Percentiles rank a stretch among this genome's conserved stretches.
phyloP scores from a whole-genome alignment of 2,113 vertebrate species.

The Tauraco erythrolophus region DNA sequence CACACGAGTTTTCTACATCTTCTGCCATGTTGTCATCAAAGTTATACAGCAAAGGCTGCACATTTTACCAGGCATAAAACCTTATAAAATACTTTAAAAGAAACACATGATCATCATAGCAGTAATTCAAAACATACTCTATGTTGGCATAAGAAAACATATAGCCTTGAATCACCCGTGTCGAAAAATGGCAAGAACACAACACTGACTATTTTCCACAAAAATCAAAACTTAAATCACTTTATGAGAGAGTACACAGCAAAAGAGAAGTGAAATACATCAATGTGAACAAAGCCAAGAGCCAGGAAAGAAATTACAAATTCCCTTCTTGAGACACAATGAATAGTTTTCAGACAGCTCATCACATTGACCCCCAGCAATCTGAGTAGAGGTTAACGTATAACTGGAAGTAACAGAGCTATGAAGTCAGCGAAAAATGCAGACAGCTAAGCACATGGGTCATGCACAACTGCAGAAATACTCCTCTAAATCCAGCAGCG shows the following conservation, averaged over 20 bases:
- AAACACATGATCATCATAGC: not conserved
- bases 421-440: not conserved
- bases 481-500: not conserved
- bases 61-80: not conserved
- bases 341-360: conserved; percentile 35
- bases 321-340: not conserved
- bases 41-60: not conserved
- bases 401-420: conserved; percentile 33
- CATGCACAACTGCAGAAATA: not conserved
- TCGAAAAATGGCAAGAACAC: not conserved
- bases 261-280: not conserved
- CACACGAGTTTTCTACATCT: not conserved
- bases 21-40: not conserved
- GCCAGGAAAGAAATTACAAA: not conserved
- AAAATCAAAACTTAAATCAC: not conserved
- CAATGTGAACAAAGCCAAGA: not conserved
- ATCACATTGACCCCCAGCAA: conserved; percentile 24
- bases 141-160: not conserved
- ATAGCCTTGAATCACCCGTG: not conserved
- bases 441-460: not conserved
- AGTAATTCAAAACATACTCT: not conserved
- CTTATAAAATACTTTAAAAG: not conserved
- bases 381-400: conserved; percentile 11
- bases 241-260: not conserved
- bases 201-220: not conserved